These are phyloP conservation scores for Chanos chanos DNA, from an alignment of 2,797 vertebrate species.

Conservation along the genomic window DNA sequence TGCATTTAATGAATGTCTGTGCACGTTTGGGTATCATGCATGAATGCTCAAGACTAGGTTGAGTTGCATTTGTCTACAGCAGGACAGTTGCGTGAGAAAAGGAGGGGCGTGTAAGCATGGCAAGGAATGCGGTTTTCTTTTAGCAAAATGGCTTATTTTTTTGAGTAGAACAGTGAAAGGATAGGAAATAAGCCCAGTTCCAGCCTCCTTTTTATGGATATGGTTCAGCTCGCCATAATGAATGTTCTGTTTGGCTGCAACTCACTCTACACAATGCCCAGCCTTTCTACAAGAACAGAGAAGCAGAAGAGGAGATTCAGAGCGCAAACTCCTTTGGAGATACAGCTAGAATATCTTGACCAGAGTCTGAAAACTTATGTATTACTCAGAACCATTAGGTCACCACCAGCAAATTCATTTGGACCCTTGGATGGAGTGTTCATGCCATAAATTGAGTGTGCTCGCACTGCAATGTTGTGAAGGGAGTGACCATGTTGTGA, in stretches of 20 bases:
- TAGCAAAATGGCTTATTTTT: constrained; percentile 56
- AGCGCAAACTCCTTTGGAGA: background rate
- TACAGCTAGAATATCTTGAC: background rate
- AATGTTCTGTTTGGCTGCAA: constrained; percentile 48
- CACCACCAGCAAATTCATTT: too few relatives aligned
- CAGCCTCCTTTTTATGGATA: constrained; percentile 55
- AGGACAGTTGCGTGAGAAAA: constrained; percentile 43
- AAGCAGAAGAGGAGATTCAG: constrained; percentile 41
- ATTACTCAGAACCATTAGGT: too few relatives aligned
- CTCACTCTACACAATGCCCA: constrained; percentile 15
- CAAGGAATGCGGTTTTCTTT: constrained; percentile 61
- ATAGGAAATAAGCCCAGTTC: constrained; percentile 60
- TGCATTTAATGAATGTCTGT: constrained; percentile 19
- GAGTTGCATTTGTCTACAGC: background rate
- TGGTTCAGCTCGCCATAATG: constrained; percentile 52
- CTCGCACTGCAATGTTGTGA: too few relatives aligned
- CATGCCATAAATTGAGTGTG: too few relatives aligned
- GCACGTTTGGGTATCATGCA: background rate
- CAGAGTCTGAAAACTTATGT: constrained; percentile 42
- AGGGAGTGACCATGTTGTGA: too few relatives aligned
- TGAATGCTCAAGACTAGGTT: background rate
- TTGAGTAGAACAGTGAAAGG: constrained; percentile 58
- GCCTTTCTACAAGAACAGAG: constrained; percentile 30
- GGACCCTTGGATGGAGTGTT: too few relatives aligned
- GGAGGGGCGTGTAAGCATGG: constrained; percentile 41